Evolutionary conservation across 2,797 vertebrate genomes (phyloP).

Genomic region (Sternotherus odoratus): DNA sequence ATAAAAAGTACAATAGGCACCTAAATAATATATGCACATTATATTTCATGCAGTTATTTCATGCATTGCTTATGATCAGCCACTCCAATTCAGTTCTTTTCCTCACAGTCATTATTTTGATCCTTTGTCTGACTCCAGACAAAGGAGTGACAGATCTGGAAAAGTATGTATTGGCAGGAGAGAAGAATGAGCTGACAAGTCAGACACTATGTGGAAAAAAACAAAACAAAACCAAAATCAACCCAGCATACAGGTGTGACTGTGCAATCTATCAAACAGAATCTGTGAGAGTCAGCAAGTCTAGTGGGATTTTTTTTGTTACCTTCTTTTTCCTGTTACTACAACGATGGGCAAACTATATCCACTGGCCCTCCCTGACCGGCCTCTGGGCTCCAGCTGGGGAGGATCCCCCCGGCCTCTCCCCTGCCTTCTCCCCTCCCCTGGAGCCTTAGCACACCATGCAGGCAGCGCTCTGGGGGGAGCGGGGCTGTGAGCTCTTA

Average conservation of each 20-base stretch:
- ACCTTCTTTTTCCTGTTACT: neutral
- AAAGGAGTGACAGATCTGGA: slow-evolving; percentile 26
- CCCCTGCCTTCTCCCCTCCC: no score
- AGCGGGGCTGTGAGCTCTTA: no score
- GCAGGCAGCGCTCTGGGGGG: no score
- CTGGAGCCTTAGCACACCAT: no score
- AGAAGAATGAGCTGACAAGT: neutral
- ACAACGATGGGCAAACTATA: no score
- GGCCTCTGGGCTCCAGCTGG: no score
- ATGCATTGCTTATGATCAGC: neutral
- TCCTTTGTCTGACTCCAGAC: neutral
- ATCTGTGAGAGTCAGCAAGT: neutral
- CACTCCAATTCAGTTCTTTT: slow-evolving; percentile 1
- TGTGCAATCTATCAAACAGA: neutral
- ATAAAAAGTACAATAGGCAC: slow-evolving; percentile 25
- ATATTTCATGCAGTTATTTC: slow-evolving; percentile 41
- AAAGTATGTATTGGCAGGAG: neutral
- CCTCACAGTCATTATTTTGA: slow-evolving; percentile 9
- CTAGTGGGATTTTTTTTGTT: neutral
- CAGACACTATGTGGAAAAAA: neutral
- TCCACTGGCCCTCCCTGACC: no score
- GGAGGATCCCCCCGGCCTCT: no score
- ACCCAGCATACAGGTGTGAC: neutral
- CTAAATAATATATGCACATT: slow-evolving; percentile 40
- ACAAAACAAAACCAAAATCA: neutral